Percentiles rank a stretch among this genome's conserved stretches.
Conservation (phyloP, 2,888 invertebrate species). For the Phlogophora meticulosa region DNA sequence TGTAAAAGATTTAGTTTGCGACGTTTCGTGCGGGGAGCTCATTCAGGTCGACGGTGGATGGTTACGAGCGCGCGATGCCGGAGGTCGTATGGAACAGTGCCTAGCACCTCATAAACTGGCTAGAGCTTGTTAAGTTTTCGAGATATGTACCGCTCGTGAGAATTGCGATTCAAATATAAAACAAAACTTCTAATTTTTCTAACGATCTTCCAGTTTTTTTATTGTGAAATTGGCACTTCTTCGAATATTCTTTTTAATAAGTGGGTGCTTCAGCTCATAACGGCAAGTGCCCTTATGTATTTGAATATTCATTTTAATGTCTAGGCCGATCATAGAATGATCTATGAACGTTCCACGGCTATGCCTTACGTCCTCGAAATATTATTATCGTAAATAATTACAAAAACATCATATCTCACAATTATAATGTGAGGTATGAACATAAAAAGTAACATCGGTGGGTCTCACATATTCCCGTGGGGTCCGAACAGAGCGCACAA, state of each 20-base stretch:
- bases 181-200: neutral
- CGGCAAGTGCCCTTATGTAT: slow-evolving; percentile 3
- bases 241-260: neutral
- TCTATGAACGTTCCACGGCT: slow-evolving; percentile 43
- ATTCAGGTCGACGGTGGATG: slow-evolving; percentile 67
- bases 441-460: slow-evolving; percentile 78
- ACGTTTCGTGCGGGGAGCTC: slow-evolving; percentile 67
- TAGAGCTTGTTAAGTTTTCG: slow-evolving; percentile 66
- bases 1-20: slow-evolving; percentile 63
- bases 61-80: slow-evolving; percentile 65
- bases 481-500: slow-evolving; percentile 79
- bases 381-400: slow-evolving; percentile 82
- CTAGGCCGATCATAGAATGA: slow-evolving; percentile 36
- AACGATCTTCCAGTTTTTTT: too few relatives aligned
- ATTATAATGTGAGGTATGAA: slow-evolving; percentile 80
- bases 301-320: slow-evolving; percentile 22
- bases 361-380: slow-evolving; percentile 71
- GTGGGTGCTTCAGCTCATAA: neutral
- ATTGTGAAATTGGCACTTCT: neutral
- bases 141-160: slow-evolving; percentile 36
- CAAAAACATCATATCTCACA: slow-evolving; percentile 80
- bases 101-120: slow-evolving; percentile 75
- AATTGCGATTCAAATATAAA: slow-evolving; percentile 30
- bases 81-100: slow-evolving; percentile 67
- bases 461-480: slow-evolving; percentile 81